Conservation (phyloP, 2,888 invertebrate genomes). For the Drosophila mimetica region DNA sequence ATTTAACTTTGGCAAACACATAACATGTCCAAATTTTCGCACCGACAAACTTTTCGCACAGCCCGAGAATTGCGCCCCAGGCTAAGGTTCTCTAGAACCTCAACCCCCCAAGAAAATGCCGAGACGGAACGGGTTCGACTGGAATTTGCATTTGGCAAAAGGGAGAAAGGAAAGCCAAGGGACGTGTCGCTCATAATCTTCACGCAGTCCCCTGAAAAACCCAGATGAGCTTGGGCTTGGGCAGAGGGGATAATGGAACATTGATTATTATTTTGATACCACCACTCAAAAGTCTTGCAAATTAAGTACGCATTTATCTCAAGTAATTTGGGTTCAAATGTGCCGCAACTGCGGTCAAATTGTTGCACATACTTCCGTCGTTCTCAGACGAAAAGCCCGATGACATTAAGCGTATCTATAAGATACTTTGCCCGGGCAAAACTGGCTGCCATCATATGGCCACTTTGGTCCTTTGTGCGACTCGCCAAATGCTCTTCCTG, state of each 20-base stretch:
- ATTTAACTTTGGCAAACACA: slow-evolving; percentile 77
- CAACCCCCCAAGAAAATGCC: slow-evolving; percentile 3
- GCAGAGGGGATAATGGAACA: slow-evolving; percentile 73
- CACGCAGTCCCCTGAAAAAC: slow-evolving; percentile 59
- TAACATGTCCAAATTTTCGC: slow-evolving; percentile 82
- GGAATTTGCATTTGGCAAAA: slow-evolving; percentile 54
- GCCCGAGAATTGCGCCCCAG: slow-evolving; percentile 19
- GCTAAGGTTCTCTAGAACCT: background rate
- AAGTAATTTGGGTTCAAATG: slow-evolving; percentile 78
- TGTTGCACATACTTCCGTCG: slow-evolving; percentile 64
- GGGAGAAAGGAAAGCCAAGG: slow-evolving; percentile 13
- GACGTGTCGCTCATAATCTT: slow-evolving; percentile 74
- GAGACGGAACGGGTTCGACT: slow-evolving; percentile 61
- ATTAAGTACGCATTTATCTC: slow-evolving; percentile 78
- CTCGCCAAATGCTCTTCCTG: slow-evolving; percentile 48
- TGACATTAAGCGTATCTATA: slow-evolving; percentile 63
- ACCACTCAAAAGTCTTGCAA: slow-evolving; percentile 76
- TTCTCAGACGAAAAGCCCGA: slow-evolving; percentile 53
- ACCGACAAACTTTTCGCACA: slow-evolving; percentile 71
- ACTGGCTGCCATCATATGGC: slow-evolving; percentile 58
- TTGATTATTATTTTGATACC: slow-evolving; percentile 78
- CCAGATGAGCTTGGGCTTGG: slow-evolving; percentile 32
- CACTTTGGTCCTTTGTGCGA: slow-evolving; percentile 55
- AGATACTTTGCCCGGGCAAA: slow-evolving; percentile 48
- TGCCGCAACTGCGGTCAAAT: slow-evolving; percentile 78